These are phyloP conservation scores for Callipepla squamata DNA, from an alignment of 2,113 vertebrate species.

Conservation along the genomic window DNA sequence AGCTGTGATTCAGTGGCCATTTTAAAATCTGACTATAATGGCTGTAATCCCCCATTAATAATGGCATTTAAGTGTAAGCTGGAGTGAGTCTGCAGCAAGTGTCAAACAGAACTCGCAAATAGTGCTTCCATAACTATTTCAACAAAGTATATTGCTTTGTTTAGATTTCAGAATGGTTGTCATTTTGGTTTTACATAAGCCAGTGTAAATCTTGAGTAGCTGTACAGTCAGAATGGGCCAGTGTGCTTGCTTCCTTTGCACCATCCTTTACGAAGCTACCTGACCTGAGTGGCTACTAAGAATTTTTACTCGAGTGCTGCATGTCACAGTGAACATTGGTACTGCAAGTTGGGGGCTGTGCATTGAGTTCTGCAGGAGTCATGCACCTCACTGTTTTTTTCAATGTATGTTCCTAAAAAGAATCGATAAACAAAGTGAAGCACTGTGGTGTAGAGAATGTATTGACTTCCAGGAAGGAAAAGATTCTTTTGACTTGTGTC, in stretches of 20 bases:
- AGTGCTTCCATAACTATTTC: slow-evolving; percentile 44
- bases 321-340: not conserved
- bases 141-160: slow-evolving; percentile 48
- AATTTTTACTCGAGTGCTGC: slow-evolving; percentile 24
- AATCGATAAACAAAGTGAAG: not conserved
- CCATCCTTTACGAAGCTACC: slow-evolving; percentile 60
- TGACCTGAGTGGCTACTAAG: not conserved
- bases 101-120: not conserved
- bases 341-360: slow-evolving; percentile 22
- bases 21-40: not conserved
- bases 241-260: slow-evolving; percentile 36
- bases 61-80: not conserved
- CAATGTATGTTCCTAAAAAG: slow-evolving; percentile 41
- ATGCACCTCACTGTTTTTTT: slow-evolving; percentile 42
- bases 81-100: not conserved
- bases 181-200: not conserved
- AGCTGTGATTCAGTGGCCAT: not conserved
- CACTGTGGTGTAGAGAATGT: not conserved
- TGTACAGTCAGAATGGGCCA: not conserved
- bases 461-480: not conserved
- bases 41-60: not conserved
- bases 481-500: not conserved
- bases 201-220: not conserved
- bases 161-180: slow-evolving; percentile 29
- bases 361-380: slow-evolving; percentile 60